These are phyloP conservation scores for Drosophila monieri DNA, from an alignment of 2,888 invertebrate genomes.

Conservation along the genomic window DNA sequence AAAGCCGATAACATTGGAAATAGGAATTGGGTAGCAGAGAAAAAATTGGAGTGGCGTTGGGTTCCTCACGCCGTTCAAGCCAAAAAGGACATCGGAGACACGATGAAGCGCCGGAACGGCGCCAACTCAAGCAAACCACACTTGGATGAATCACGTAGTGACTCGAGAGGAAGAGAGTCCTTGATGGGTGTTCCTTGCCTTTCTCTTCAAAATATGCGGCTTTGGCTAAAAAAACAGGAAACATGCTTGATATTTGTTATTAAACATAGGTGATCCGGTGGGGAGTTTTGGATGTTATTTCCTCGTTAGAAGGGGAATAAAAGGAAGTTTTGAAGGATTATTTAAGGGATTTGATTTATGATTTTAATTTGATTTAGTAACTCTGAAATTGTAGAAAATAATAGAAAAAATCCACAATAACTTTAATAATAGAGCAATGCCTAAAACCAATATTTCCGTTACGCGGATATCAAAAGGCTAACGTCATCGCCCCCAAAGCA, in stretches of 20 bases:
- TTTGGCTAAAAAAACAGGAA: background rate
- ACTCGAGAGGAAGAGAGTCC: slow-evolving; percentile 26
- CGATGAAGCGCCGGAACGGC: slow-evolving; percentile 69
- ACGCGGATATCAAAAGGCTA: slow-evolving; percentile 24
- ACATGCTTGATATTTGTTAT: background rate
- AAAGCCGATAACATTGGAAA: slow-evolving; percentile 24
- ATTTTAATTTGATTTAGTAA: too few species aligned
- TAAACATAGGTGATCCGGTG: background rate
- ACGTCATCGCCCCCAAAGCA: slow-evolving; percentile 62
- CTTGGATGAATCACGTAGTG: slow-evolving; percentile 67
- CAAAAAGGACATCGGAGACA: slow-evolving; percentile 10
- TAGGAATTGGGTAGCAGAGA: slow-evolving; percentile 39
- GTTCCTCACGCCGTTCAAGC: slow-evolving; percentile 12
- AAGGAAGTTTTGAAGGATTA: too few species aligned
- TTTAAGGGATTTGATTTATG: too few species aligned
- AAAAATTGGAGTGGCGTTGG: slow-evolving; percentile 66
- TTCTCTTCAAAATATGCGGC: background rate
- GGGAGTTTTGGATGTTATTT: background rate
- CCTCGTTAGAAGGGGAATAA: too few species aligned
- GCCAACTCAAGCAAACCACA: slow-evolving; percentile 75
- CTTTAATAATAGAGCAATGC: slow-evolving; percentile 21
- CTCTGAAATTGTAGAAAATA: background rate
- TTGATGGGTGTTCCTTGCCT: background rate
- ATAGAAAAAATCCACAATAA: background rate
- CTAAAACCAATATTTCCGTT: slow-evolving; percentile 11